Evolutionary conservation across 2,113 vertebrate species (phyloP).

Genomic region (Hydrochoerus hydrochaeris): DNA sequence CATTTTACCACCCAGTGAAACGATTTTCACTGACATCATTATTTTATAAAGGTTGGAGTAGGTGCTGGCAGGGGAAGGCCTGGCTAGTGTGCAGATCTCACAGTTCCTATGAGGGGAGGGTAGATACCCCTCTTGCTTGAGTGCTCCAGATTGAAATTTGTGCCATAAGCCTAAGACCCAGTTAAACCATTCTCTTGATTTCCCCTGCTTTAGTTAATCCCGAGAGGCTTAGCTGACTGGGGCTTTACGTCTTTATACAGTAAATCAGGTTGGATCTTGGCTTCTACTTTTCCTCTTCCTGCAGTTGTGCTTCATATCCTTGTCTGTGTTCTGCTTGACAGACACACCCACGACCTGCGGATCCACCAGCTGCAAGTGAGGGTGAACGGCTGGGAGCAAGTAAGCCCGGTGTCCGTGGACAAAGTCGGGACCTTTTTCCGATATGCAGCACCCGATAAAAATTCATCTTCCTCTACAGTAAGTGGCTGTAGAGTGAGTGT

Average conservation of each 20-base stretch:
- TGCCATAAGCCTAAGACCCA: background rate
- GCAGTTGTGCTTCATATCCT: background rate
- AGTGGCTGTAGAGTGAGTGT: slow-evolving; percentile 72
- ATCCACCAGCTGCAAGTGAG: slow-evolving; percentile 97
- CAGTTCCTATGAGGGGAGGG: background rate
- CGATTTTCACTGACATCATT: background rate
- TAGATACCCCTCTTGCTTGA: background rate
- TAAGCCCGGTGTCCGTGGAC: slow-evolving; percentile 98
- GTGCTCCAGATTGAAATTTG: background rate
- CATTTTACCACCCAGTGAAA: background rate
- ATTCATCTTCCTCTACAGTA: slow-evolving; percentile 94
- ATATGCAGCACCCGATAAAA: slow-evolving; percentile 97
- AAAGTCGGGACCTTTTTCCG: slow-evolving; percentile 98
- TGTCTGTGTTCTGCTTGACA: slow-evolving; percentile 74
- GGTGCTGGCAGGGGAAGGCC: background rate
- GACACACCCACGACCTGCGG: slow-evolving; percentile 97
- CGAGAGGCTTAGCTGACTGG: background rate
- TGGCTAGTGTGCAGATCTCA: background rate
- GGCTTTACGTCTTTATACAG: background rate
- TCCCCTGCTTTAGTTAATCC: background rate
- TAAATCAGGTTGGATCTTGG: background rate
- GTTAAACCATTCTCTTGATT: slow-evolving; percentile 6
- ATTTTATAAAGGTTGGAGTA: background rate
- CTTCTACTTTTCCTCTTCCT: background rate
- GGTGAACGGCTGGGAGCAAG: slow-evolving; percentile 98